phyloP scores from a whole-genome alignment of 1,140 invertebrate species.

The Temnothorax longispinosus region DNA sequence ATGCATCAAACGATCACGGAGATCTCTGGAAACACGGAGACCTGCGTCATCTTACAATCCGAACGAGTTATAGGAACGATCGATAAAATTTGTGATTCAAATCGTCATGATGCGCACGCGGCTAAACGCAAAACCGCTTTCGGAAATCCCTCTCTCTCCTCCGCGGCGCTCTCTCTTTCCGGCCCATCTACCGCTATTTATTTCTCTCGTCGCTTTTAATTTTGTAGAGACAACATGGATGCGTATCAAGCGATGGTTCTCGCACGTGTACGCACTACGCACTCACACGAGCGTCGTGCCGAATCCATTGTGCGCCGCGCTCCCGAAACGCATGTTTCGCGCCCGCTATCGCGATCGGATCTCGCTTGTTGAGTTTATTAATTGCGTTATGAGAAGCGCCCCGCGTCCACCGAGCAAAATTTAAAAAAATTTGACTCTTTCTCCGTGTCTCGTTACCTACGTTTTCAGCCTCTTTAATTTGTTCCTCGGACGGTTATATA shows the following conservation, averaged over 20 bases:
- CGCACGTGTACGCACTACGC: slow-evolving; percentile 24
- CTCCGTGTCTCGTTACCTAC: background rate
- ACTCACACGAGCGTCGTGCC: slow-evolving; percentile 66
- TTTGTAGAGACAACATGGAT: slow-evolving; percentile 81
- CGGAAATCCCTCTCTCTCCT: background rate
- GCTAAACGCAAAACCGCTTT: slow-evolving; percentile 28
- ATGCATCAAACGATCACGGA: slow-evolving; percentile 38
- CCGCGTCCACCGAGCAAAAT: slow-evolving; percentile 71
- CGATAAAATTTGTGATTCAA: background rate
- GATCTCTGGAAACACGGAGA: background rate
- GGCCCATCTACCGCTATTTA: slow-evolving; percentile 77
- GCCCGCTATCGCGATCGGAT: slow-evolving; percentile 80
- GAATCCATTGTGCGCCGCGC: slow-evolving; percentile 68
- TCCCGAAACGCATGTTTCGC: slow-evolving; percentile 70
- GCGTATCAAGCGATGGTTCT: slow-evolving; percentile 72
- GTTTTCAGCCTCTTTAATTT: background rate
- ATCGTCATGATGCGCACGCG: background rate
- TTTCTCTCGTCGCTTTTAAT: slow-evolving; percentile 84
- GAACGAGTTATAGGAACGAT: background rate
- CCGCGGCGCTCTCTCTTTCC: background rate
- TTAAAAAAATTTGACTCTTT: slow-evolving; percentile 64
- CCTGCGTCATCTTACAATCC: background rate
- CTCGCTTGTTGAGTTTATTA: slow-evolving; percentile 82
- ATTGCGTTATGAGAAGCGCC: slow-evolving; percentile 80
- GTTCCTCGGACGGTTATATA: background rate